Percentiles rank a stretch among this genome's conserved stretches.
Conservation (phyloP, 1,140 invertebrate species). For the Heliconius eleuchia region DNA sequence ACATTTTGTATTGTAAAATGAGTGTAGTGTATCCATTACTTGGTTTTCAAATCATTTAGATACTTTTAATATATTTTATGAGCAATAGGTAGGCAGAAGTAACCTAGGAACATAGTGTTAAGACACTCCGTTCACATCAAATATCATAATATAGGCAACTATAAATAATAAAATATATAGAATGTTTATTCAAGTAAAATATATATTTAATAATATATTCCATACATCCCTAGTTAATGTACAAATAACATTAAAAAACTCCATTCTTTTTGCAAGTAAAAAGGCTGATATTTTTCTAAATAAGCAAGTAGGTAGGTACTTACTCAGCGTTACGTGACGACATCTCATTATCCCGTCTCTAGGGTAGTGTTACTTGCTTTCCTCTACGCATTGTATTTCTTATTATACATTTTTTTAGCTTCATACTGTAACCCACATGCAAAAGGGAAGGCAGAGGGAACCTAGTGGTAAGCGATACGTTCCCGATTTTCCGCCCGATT, state of each 20-base stretch:
- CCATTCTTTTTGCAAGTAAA: neutral
- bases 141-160: no score
- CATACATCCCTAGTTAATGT: neutral
- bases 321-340: neutral
- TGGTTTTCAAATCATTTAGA: no score
- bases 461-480: no score
- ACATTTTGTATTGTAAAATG: no score
- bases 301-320: neutral
- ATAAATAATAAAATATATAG: no score
- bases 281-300: constrained; percentile 9
- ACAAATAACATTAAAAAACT: neutral
- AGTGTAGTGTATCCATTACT: no score
- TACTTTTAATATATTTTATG: no score
- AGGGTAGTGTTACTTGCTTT: neutral
- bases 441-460: neutral
- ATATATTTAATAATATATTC: neutral
- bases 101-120: no score
- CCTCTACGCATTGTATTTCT: neutral
- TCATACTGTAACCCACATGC: neutral
- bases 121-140: no score
- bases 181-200: no score
- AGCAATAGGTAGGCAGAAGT: no score
- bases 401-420: neutral
- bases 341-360: constrained; percentile 13
- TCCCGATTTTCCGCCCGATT: no score